phyloP scores from a whole-genome alignment of 2,888 invertebrate genomes.

The Phorcus lineatus region DNA sequence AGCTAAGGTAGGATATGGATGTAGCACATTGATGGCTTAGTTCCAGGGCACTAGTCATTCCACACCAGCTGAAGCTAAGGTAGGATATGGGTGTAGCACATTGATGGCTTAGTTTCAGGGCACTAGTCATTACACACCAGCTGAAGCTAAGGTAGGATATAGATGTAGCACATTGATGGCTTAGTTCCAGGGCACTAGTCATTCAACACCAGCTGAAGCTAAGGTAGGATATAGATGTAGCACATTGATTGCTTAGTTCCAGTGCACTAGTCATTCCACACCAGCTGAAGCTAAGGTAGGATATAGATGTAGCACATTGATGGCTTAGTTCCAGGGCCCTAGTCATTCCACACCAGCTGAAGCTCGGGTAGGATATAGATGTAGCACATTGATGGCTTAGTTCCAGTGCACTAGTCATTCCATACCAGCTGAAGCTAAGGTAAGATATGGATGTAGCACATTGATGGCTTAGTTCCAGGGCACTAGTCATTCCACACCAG shows the following conservation, averaged over 20 bases:
- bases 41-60: slow-evolving; percentile 76
- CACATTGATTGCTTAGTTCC: no score
- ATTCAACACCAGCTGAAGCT: slow-evolving; percentile 73
- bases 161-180: no score
- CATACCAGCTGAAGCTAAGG: slow-evolving; percentile 73
- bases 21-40: no score
- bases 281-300: slow-evolving; percentile 73
- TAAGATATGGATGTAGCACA: slow-evolving; percentile 41
- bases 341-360: slow-evolving; percentile 74
- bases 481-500: slow-evolving; percentile 73
- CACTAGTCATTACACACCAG: slow-evolving; percentile 73
- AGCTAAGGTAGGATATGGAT: slow-evolving; percentile 64
- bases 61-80: slow-evolving; percentile 73
- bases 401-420: slow-evolving; percentile 76
- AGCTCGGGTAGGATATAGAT: slow-evolving; percentile 64
- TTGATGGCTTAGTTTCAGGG: no score
- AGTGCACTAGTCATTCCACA: slow-evolving; percentile 74
- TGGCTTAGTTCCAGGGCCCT: slow-evolving; percentile 76
- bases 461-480: no score
- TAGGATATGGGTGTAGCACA: slow-evolving; percentile 41
- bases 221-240: slow-evolving; percentile 61
- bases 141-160: slow-evolving; percentile 69
- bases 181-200: slow-evolving; percentile 76
- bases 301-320: no score
- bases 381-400: no score